Conservation (phyloP, 2,797 vertebrate species). For the Paratrypauchen microcephalus region DNA sequence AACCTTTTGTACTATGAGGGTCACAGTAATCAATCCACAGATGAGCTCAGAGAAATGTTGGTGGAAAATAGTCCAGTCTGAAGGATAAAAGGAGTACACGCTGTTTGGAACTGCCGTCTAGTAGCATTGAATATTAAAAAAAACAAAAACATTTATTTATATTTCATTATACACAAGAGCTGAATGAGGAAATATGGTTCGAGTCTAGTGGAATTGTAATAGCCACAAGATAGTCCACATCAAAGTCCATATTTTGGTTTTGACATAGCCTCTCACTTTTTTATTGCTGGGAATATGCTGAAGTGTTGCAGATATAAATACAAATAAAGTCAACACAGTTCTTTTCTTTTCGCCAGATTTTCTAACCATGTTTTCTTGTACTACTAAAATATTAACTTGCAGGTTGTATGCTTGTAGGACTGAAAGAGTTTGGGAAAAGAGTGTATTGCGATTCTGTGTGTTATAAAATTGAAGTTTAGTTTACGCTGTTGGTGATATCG, state of each 20-base stretch:
- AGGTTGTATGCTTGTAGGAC: neutral
- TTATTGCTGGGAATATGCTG: neutral
- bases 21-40: neutral
- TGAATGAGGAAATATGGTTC: neutral
- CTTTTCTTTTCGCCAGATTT: neutral
- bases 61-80: neutral
- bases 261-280: neutral
- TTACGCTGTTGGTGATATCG: too few species aligned
- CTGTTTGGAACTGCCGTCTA: neutral
- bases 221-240: neutral
- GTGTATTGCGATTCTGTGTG: too few species aligned
- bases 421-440: neutral
- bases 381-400: neutral
- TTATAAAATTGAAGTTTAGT: too few species aligned
- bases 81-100: neutral
- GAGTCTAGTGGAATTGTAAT: neutral
- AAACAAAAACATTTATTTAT: too few species aligned
- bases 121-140: too few species aligned
- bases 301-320: too few species aligned
- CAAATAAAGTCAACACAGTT: neutral
- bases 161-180: too few species aligned
- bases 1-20: conserved; percentile 4
- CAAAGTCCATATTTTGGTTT: neutral
- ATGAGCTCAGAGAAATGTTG: neutral
- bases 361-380: too few species aligned